Base-by-base conservation (phyloP, 2,797 vertebrate species). In the Staurois parvus region DNA sequence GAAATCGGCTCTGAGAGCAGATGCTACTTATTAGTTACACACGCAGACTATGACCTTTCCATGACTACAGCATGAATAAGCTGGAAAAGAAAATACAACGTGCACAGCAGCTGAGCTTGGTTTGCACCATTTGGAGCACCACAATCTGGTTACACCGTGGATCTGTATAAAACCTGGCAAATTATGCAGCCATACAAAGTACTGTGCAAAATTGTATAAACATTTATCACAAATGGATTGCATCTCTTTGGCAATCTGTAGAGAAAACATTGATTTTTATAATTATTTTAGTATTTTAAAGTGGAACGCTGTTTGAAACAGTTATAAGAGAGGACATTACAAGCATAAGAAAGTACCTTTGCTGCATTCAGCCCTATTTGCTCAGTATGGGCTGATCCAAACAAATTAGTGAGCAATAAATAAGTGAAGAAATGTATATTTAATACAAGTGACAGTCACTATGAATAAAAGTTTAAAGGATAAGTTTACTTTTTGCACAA, bases 21-120 rank as follows among this genome's bases (percentile, higher is more conserved):
- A 86, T 86, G 84, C 79, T 82, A 2, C 45, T 82, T 82, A 82
- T 86, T 86, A 82, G 84, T 82, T 86, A 62, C 84, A 86, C 84
- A 85, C 69, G 73, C 42, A 85, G 78, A 81, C 72, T 76, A 76
- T 82, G 84, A 82, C 84, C 84, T 82, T 81, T 72, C 66, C 84
- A 77, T 86, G 79, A 81, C 84, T 81, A 86, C 73, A 66, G 66
- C 59, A 26, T 70, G 28, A 76, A 82, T 76, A 76, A 82, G 40
- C 26, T 48, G 73, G 48, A 69, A 68, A 72, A 62, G 64, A 81
- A 81, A 76, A 85, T 26, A 76, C 21, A 76, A 28, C 62, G 42
- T 76, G 66, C 28, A 77, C 32, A 82, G 78, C 79, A 62, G 79
- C 79, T 72, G 68, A 26, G 70, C 32, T 79, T 40, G 48, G 64